Evolutionary conservation across 2,113 vertebrate genomes (phyloP).

Genomic region (Xiphophorus couchianus): DNA sequence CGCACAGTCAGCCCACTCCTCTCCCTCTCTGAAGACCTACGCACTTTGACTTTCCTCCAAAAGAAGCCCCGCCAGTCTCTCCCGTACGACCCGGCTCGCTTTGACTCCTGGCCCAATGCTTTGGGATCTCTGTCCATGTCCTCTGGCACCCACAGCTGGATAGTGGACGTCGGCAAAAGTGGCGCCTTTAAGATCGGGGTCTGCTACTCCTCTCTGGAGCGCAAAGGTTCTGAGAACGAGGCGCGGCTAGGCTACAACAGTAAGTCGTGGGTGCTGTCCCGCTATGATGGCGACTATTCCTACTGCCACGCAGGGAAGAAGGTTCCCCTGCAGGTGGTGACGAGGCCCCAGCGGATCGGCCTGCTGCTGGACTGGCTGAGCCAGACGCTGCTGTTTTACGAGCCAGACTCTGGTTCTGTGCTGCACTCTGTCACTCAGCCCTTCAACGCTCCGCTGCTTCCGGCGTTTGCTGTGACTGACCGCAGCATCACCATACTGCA

Average conservation of each 20-base stretch:
- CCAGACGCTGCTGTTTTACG: slow-evolving; percentile 88
- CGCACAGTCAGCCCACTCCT: slow-evolving; percentile 87
- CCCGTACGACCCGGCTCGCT: slow-evolving; percentile 82
- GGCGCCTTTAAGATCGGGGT: slow-evolving; percentile 92
- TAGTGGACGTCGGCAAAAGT: slow-evolving; percentile 84
- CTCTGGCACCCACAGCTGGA: slow-evolving; percentile 86
- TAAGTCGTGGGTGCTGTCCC: slow-evolving; percentile 91
- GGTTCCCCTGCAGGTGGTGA: slow-evolving; percentile 76
- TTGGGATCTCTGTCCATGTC: slow-evolving; percentile 81
- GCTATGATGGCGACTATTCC: slow-evolving; percentile 86
- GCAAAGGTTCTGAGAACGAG: slow-evolving; percentile 85
- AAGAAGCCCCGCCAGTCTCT: slow-evolving; percentile 80
- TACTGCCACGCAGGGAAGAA: slow-evolving; percentile 84
- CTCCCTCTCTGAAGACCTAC: slow-evolving; percentile 82
- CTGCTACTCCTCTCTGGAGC: slow-evolving; percentile 85
- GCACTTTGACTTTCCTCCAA: slow-evolving; percentile 84
- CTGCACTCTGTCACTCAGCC: slow-evolving; percentile 75
- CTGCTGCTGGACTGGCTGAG: slow-evolving; percentile 87
- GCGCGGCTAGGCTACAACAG: slow-evolving; percentile 87
- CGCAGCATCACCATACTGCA: slow-evolving; percentile 81
- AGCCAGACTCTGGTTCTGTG: slow-evolving; percentile 80
- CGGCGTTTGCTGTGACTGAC: slow-evolving; percentile 88
- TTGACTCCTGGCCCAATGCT: slow-evolving; percentile 93
- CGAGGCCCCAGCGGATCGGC: slow-evolving; percentile 79
- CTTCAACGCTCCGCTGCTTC: slow-evolving; percentile 83